These are phyloP conservation scores for Melanotus villosus DNA, from an alignment of 2,888 invertebrate genomes.

Conservation along the genomic window DNA sequence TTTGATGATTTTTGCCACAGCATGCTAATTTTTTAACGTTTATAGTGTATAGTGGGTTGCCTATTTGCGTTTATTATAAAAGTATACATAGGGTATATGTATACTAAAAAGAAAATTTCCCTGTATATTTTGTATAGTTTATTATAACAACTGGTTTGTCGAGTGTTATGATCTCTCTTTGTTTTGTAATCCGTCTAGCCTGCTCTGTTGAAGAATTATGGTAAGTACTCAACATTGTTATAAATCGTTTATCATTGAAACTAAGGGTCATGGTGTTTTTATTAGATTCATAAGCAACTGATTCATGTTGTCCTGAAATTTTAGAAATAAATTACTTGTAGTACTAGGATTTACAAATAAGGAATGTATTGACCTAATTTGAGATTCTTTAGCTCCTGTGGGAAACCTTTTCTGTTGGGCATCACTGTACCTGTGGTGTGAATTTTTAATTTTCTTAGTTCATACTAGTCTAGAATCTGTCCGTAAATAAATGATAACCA, in stretches of 20 bases:
- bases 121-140: too few species aligned
- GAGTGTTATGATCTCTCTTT: not conserved
- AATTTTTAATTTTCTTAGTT: conserved; percentile 48
- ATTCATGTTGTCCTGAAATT: conserved; percentile 33
- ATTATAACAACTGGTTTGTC: conserved; percentile 46
- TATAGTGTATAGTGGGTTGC: too few species aligned
- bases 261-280: too few species aligned
- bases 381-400: conserved; percentile 47
- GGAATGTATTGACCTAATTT: too few species aligned
- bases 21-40: too few species aligned
- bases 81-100: too few species aligned
- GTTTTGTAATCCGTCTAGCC: conserved; percentile 37
- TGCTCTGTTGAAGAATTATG: conserved; percentile 40
- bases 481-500: conserved; percentile 48
- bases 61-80: too few species aligned
- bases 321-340: conserved; percentile 24
- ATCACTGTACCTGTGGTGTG: conserved; percentile 50
- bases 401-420: conserved; percentile 49
- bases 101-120: too few species aligned
- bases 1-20: too few species aligned
- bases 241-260: conserved; percentile 51
- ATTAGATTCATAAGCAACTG: too few species aligned
- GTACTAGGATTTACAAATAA: conserved; percentile 38
- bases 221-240: conserved; percentile 47
- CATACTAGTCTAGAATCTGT: conserved; percentile 49